Evolutionary conservation across 2,888 invertebrate species (phyloP).

Genomic region (Drosophila setosimentum): DNA sequence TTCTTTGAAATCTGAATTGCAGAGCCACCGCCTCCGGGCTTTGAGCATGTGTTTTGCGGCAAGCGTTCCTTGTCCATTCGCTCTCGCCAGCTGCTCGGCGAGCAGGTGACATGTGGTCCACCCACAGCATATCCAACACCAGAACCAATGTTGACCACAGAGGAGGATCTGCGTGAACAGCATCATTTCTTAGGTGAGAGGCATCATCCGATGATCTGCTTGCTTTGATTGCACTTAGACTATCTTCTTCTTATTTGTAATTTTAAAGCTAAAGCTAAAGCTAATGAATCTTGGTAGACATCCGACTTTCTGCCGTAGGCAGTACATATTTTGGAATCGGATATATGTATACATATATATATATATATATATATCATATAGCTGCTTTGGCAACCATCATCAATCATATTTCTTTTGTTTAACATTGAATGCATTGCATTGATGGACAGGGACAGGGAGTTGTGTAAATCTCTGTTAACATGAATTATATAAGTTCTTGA

Average conservation of each 20-base stretch:
- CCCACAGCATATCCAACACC: constrained; percentile 17
- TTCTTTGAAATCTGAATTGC: background rate
- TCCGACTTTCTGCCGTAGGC: too few species aligned
- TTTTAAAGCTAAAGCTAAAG: too few species aligned
- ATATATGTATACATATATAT: too few species aligned
- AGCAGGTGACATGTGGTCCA: background rate
- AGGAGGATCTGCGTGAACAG: constrained; percentile 33
- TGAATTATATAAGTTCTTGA: background rate
- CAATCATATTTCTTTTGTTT: background rate
- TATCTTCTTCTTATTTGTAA: background rate
- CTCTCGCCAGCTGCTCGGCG: constrained; percentile 41
- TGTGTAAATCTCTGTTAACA: too few species aligned
- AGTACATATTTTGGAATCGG: background rate
- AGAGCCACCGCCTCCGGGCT: constrained; percentile 41
- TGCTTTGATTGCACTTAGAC: background rate
- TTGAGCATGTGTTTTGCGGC: constrained; percentile 26
- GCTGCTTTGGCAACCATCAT: background rate
- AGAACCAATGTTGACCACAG: constrained; percentile 14
- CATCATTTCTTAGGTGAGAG: constrained; percentile 48
- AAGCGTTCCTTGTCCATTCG: constrained; percentile 34
- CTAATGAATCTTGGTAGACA: too few species aligned
- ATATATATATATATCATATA: too few species aligned
- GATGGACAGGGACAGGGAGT: background rate
- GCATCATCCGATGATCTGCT: background rate
- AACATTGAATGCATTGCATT: background rate